Evolutionary conservation across 2,888 invertebrate species (phyloP).

Genomic region (Encarsia formosa): DNA sequence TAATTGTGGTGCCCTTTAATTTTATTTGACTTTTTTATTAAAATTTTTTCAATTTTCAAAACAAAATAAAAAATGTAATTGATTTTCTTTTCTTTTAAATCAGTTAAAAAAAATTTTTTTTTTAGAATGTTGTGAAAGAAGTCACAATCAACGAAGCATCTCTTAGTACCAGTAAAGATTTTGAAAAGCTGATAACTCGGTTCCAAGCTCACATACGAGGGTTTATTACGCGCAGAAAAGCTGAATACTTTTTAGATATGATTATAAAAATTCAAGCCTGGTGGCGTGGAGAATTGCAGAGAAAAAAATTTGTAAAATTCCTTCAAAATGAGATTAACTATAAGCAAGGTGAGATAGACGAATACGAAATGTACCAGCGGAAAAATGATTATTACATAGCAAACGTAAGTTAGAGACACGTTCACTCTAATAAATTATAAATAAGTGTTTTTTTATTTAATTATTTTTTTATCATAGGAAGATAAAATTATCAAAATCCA

Average conservation of each 20-base stretch:
- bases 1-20: no score
- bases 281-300: slow-evolving; percentile 58
- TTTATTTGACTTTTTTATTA: not conserved
- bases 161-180: slow-evolving; percentile 12
- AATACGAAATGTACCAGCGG: slow-evolving; percentile 42
- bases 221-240: slow-evolving; percentile 55
- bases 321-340: slow-evolving; percentile 48
- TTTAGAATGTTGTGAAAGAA: slow-evolving; percentile 12
- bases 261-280: slow-evolving; percentile 60
- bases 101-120: not conserved
- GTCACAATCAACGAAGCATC: slow-evolving; percentile 11
- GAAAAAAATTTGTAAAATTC: slow-evolving; percentile 52
- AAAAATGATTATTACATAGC: slow-evolving; percentile 53
- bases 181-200: slow-evolving; percentile 48
- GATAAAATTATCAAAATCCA: slow-evolving; percentile 62
- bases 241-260: slow-evolving; percentile 50
- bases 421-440: not conserved
- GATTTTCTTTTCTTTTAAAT: not conserved
- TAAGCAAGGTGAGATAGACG: slow-evolving; percentile 53
- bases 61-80: not conserved
- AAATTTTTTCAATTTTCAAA: slow-evolving; percentile 1
- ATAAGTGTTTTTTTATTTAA: not conserved
- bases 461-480: slow-evolving; percentile 48
- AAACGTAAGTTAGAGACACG: slow-evolving; percentile 47
- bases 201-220: slow-evolving; percentile 63